Percentiles rank a stretch among this genome's conserved stretches.
These are phyloP conservation scores for Barbus barbus DNA, from an alignment of 2,113 vertebrate genomes.

Conservation along the genomic window DNA sequence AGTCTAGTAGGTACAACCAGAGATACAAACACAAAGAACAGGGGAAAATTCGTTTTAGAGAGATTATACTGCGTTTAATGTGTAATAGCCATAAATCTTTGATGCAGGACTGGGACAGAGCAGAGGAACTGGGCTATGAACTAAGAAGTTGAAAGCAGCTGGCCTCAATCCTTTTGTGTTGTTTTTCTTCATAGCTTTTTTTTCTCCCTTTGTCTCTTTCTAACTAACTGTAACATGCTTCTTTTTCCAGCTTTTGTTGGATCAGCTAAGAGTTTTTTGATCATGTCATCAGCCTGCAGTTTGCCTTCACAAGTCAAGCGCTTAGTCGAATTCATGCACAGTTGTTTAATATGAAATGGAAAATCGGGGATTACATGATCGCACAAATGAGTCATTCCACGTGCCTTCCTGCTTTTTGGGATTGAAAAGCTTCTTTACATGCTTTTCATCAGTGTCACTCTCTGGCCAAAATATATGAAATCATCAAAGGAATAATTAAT, in stretches of 20 bases:
- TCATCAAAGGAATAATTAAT: background rate
- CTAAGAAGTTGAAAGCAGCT: background rate
- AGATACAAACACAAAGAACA: background rate
- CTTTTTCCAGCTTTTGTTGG: slow-evolving; percentile 4
- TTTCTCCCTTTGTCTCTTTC: background rate
- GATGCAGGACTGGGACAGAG: slow-evolving; percentile 25
- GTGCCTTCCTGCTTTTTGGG: background rate
- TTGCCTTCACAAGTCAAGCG: slow-evolving; percentile 14
- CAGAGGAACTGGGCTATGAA: slow-evolving; percentile 29
- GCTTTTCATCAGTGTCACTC: background rate
- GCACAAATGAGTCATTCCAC: slow-evolving; percentile 13
- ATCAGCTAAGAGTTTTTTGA: slow-evolving; percentile 18
- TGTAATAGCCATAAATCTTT: slow-evolving; percentile 39
- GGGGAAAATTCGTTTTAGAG: background rate
- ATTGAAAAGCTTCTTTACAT: background rate
- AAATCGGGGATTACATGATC: background rate
- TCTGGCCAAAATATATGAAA: background rate
- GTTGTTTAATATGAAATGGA: slow-evolving; percentile 21
- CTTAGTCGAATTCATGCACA: background rate
- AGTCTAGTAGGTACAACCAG: background rate
- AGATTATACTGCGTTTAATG: slow-evolving; percentile 18
- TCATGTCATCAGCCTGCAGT: background rate
- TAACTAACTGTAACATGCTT: background rate
- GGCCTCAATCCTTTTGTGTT: slow-evolving; percentile 22
- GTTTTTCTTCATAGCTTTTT: slow-evolving; percentile 22